A percentile compares a stretch with the other conserved stretches of the same genome.
Evolutionary conservation across 2,888 invertebrate genomes (phyloP).

Genomic region (Oligia fasciuncula): DNA sequence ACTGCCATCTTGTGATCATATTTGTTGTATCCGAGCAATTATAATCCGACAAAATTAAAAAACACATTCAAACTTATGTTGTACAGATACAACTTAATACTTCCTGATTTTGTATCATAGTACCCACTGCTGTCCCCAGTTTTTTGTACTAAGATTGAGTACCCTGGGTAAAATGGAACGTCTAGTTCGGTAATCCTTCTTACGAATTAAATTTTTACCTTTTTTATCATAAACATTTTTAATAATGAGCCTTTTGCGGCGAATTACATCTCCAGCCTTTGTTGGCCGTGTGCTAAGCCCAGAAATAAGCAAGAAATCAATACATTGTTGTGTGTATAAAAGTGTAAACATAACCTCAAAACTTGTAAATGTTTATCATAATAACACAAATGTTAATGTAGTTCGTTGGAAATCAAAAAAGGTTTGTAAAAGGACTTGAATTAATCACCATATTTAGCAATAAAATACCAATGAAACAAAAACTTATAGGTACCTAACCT

Average conservation of each 20-base stretch:
- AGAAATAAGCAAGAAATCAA: slow-evolving; percentile 53
- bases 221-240: neutral
- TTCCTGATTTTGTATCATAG: too few species aligned
- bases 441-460: neutral
- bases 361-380: slow-evolving; percentile 49
- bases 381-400: slow-evolving; percentile 61
- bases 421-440: slow-evolving; percentile 66
- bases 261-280: slow-evolving; percentile 55
- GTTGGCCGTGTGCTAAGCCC: slow-evolving; percentile 53
- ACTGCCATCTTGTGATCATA: too few species aligned
- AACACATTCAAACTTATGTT: too few species aligned
- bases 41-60: too few species aligned
- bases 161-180: slow-evolving; percentile 33
- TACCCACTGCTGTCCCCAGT: too few species aligned
- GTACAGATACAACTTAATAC: too few species aligned
- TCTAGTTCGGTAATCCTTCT: slow-evolving; percentile 45
- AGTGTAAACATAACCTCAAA: slow-evolving; percentile 76
- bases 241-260: slow-evolving; percentile 72
- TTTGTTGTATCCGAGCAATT: too few species aligned
- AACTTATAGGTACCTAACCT: slow-evolving; percentile 8
- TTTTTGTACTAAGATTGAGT: too few species aligned
- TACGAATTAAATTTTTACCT: neutral
- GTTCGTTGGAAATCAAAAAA: slow-evolving; percentile 82
- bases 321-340: slow-evolving; percentile 65
- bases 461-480: neutral